Evolutionary conservation across 2,797 vertebrate genomes (phyloP), one percentile per base, ranked within the genome.

Genomic region (Adrianichthys oophorus): DNA sequence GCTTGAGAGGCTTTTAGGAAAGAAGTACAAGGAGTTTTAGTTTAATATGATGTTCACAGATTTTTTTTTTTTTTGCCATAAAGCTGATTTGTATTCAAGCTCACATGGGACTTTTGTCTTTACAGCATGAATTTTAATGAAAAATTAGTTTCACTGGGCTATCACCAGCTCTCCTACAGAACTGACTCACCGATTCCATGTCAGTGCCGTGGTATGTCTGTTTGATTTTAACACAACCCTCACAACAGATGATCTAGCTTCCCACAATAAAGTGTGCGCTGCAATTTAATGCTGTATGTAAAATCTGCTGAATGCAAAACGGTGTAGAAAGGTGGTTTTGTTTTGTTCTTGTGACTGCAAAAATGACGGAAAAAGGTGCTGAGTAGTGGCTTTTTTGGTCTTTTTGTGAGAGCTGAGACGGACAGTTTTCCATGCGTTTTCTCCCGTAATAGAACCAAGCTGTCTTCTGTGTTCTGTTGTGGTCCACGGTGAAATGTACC

Each of bases 401-500:
- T 71, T 75, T 72, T 45, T n/a, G 16, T 65, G 63, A 67, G 62
- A 68, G 80, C 68, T 58, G 48, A 72, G 71, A 72, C 52, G 16
- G 65, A 74, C 63, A 62, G 56, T 72, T 67, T 80, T 65, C 54
- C 1, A 1, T 5, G 29, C 21, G 62, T 77, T 83, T 79, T 87
- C 83, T 82, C 54, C 48, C 55, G 41, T 67, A 59, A 64, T 83
- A 84, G 77, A 55, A 73, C 42, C 45, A 26, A 50, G 2, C 24
- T 4, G 57, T 76, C 70, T 63, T 64, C 55, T 12, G 57, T 26
- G 68, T 54, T 75, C 62, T 64, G 73, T 64, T 79, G 75, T 70
- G 74, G 72, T 78, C 72, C 26, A 69, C 68, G 50, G 62, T 81
- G 82, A 88, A 87, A 82, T 83, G 81, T 82, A 80, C 87, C 78